These are phyloP conservation scores for Noturus placidus DNA, from an alignment of 2,113 vertebrate genomes.

Conservation along the genomic window DNA sequence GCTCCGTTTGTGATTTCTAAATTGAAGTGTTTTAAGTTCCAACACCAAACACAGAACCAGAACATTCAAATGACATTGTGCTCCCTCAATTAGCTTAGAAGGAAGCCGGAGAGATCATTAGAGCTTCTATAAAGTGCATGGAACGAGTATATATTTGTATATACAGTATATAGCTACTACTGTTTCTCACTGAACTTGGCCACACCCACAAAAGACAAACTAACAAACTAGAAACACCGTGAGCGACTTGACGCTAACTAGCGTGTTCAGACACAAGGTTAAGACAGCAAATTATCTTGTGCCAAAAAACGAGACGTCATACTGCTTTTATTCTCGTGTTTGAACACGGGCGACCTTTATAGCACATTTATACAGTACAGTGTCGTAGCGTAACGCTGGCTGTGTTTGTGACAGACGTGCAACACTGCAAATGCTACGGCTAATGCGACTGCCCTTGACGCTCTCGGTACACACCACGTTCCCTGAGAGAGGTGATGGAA, in stretches of 20 bases:
- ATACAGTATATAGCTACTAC: too few species aligned
- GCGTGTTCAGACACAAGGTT: not conserved
- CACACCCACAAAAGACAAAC: not conserved
- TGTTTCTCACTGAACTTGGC: not conserved
- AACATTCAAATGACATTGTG: too few species aligned
- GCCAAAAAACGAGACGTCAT: not conserved
- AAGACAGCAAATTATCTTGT: not conserved
- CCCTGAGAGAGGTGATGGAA: conserved; percentile 1
- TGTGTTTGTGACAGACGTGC: not conserved
- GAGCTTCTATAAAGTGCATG: too few species aligned
- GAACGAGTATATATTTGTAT: too few species aligned
- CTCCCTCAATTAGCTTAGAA: not conserved
- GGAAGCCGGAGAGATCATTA: not conserved
- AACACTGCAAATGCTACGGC: not conserved
- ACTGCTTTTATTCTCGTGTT: not conserved
- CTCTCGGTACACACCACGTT: not conserved
- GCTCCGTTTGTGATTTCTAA: too few species aligned
- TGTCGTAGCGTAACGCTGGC: not conserved
- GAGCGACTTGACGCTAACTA: not conserved
- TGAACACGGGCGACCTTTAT: not conserved
- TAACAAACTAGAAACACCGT: not conserved
- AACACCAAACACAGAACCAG: too few species aligned
- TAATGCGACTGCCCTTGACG: not conserved
- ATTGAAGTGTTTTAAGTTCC: too few species aligned
- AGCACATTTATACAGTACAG: not conserved